A percentile compares a stretch with the other conserved stretches of the same genome.
Evolutionary conservation across 1,140 invertebrate species (phyloP).

Genomic region (Drosophila carrolli): DNA sequence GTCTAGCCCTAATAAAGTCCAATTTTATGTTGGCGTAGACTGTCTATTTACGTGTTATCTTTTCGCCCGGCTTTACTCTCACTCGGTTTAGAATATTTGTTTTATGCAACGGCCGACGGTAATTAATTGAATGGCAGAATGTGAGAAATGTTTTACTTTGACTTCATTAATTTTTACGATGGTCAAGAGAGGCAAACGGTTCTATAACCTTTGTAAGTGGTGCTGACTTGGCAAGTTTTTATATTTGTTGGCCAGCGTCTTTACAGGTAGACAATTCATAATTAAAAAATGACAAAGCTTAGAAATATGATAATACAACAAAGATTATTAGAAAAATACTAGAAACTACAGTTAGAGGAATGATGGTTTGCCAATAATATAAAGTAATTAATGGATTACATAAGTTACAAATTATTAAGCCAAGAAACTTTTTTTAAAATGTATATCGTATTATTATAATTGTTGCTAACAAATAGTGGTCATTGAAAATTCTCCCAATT

Average conservation of each 20-base stretch:
- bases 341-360: no score
- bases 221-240: constrained; percentile 12
- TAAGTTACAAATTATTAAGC: no score
- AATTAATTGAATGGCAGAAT: constrained; percentile 53
- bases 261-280: constrained; percentile 1
- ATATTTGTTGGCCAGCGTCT: background rate
- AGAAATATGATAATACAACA: background rate
- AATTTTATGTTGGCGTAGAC: constrained; percentile 57
- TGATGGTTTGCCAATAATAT: no score
- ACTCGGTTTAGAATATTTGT: constrained; percentile 1
- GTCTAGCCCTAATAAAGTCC: constrained; percentile 44
- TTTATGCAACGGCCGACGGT: constrained; percentile 45
- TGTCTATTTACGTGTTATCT: constrained; percentile 20
- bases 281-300: background rate
- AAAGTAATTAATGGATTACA: no score
- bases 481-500: no score
- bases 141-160: constrained; percentile 25
- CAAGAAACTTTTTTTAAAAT: no score
- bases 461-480: no score
- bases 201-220: constrained; percentile 13
- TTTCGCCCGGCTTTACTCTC: background rate
- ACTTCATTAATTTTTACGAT: constrained; percentile 13
- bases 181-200: background rate
- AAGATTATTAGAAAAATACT: no score
- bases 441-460: no score